phyloP scores from a whole-genome alignment of 2,797 vertebrate genomes.

The Enteromius viviparus region DNA sequence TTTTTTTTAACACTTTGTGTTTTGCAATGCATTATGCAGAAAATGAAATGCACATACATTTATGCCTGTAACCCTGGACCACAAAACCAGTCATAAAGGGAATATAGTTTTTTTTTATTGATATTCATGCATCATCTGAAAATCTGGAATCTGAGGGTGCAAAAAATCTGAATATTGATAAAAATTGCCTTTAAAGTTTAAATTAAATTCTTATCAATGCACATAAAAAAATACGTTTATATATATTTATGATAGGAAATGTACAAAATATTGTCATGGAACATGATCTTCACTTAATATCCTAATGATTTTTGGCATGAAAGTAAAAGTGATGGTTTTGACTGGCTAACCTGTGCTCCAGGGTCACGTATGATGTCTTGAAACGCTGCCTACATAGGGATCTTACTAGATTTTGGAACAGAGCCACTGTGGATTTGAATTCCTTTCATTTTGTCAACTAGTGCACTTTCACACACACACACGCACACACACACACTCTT shows the following conservation, averaged over 20 bases:
- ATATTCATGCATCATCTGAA: neutral
- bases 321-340: neutral
- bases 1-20: neutral
- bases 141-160: neutral
- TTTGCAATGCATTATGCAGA: neutral
- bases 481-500: conserved; percentile 24
- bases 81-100: neutral
- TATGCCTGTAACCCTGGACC: neutral
- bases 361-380: neutral
- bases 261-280: neutral
- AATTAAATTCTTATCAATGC: neutral
- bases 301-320: neutral
- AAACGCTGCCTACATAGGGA: neutral
- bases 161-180: neutral
- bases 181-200: neutral
- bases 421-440: neutral
- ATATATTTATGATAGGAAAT: neutral
- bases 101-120: neutral
- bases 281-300: neutral
- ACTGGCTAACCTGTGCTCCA: neutral
- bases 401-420: conserved; percentile 2
- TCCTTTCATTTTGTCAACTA: neutral
- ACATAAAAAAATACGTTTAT: neutral
- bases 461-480: conserved; percentile 7
- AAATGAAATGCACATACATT: neutral